Evolutionary conservation across 2,888 invertebrate genomes (phyloP).

Genomic region (Apamea crenata): DNA sequence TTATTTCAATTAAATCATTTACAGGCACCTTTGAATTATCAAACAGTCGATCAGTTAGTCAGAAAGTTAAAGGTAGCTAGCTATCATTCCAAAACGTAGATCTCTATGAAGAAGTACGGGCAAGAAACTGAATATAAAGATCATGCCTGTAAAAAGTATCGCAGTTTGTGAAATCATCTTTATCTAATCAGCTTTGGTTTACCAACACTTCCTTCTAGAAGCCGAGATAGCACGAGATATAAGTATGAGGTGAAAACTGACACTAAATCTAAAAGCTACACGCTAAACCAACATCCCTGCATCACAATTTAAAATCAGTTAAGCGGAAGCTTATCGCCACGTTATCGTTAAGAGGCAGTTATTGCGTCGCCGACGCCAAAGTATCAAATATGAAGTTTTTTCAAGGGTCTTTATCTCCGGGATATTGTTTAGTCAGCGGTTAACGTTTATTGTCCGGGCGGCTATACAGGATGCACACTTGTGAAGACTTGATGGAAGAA

Average conservation of each 20-base stretch:
- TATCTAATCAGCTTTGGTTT: background rate
- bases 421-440: conserved; percentile 75
- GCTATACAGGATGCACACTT: conserved; percentile 54
- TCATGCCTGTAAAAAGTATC: background rate
- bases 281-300: background rate
- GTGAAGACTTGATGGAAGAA: conserved; percentile 39
- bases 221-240: background rate
- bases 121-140: background rate
- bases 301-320: conserved; percentile 49
- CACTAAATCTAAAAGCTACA: conserved; percentile 1
- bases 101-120: no score
- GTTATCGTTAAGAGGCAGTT: conserved; percentile 59
- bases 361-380: conserved; percentile 56
- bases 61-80: no score
- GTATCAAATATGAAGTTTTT: conserved; percentile 71
- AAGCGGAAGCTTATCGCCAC: conserved; percentile 55
- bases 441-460: conserved; percentile 68
- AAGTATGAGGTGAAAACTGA: background rate
- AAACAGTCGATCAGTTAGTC: no score
- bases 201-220: background rate
- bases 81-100: no score
- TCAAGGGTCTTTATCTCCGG: conserved; percentile 66
- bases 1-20: no score
- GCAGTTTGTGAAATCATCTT: background rate
- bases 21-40: no score